Base-by-base conservation (phyloP, 1,140 invertebrate species). In the Sitobion miscanthi region DNA sequence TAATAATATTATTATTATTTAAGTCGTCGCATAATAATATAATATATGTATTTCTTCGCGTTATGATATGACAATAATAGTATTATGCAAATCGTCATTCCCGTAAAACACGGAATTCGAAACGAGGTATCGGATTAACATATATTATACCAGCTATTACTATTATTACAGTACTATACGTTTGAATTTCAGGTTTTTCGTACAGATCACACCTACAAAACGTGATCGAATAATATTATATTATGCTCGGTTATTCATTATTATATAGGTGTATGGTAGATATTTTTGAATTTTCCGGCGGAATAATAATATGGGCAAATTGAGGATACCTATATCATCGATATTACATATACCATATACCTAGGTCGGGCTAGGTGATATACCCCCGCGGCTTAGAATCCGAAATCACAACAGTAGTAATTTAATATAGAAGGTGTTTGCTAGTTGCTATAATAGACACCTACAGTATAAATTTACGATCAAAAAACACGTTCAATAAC, bases 81-180 rank as follows among this genome's bases (percentile, higher is more conserved):
- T 69, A 30, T 57, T 69, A 91, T 77, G 62, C 90, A 91, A 77
- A 91, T 91, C 35, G 69, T 21, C 9, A 35, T 77, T n/a, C 47
- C 30, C 17, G 47, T 91, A 91, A 89, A 38, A 47, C 62, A 47
- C 42, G 57, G 25, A 90, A 49, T 52, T 52, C 62, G 30, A 49
- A 88, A 52, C 45, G 30, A n/a, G 30, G 14, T 77, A 77, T 17
- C 62, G 4, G 30, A n/a, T 77, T 77, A 77, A n/a, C 62, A 77
- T 77, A n/a, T 77, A 77, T 77, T 69, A n/a, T 69, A 69, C n/a
- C 17, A n/a, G 5, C 35, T 38, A 9, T 47, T 47, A 47, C 9
- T 47, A 47, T 47, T 47, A 47, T 25, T 85, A 87, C 25, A 47
- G 8, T 45, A 86, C 23, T 47, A n/a, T 47, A n/a, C n/a, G n/a